Evolutionary conservation across 1,140 invertebrate genomes (phyloP).

Genomic region (Monomorium pharaonis): DNA sequence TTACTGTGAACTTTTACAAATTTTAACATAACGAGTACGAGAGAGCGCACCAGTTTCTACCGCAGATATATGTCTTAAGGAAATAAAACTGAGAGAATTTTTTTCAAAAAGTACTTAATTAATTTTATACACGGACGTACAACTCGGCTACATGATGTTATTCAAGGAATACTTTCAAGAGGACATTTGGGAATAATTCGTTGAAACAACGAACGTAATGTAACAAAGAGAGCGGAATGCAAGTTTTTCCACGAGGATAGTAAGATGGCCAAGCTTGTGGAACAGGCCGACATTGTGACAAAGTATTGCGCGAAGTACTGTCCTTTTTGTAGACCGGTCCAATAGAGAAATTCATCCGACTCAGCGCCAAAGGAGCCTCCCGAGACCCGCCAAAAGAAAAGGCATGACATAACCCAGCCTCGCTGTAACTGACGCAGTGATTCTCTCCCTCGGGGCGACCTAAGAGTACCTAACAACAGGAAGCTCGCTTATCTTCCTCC

Average conservation of each 20-base stretch:
- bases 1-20: background rate
- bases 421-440: slow-evolving; percentile 61
- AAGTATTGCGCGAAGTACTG: slow-evolving; percentile 32
- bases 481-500: slow-evolving; percentile 23
- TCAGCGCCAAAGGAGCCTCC: slow-evolving; percentile 33
- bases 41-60: background rate
- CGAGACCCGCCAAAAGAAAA: slow-evolving; percentile 53
- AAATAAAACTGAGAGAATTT: background rate
- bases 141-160: background rate
- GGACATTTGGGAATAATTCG: slow-evolving; percentile 9
- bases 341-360: slow-evolving; percentile 59
- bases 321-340: slow-evolving; percentile 22
- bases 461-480: slow-evolving; percentile 30
- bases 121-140: background rate
- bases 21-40: background rate
- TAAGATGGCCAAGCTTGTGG: background rate
- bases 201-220: slow-evolving; percentile 32
- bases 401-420: slow-evolving; percentile 47
- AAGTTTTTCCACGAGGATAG: slow-evolving; percentile 20
- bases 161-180: background rate
- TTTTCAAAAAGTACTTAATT: slow-evolving; percentile 10
- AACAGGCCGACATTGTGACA: slow-evolving; percentile 38
- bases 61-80: background rate
- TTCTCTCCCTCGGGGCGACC: slow-evolving; percentile 36
- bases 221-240: slow-evolving; percentile 10